Conservation (phyloP, 1,140 invertebrate genomes). For the Adoxophyes honmai region DNA sequence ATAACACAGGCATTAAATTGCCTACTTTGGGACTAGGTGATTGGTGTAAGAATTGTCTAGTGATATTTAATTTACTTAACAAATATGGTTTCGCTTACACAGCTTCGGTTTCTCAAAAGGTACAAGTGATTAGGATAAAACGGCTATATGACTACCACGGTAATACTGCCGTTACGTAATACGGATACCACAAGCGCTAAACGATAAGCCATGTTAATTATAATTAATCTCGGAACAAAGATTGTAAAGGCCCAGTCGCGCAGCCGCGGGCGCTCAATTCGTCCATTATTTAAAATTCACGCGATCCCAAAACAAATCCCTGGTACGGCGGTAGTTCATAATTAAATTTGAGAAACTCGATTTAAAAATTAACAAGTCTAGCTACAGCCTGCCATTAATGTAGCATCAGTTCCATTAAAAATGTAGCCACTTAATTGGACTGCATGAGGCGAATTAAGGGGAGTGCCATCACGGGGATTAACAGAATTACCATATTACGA, state of each 20-base stretch:
- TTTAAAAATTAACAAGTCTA: conserved; percentile 13
- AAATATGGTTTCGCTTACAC: too few relatives aligned
- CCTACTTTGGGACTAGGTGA: too few relatives aligned
- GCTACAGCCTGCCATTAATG: conserved; percentile 7
- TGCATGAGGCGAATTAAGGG: conserved; percentile 26
- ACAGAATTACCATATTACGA: conserved; percentile 46
- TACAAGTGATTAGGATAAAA: too few relatives aligned
- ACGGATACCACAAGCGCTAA: too few relatives aligned
- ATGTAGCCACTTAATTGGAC: conserved; percentile 33
- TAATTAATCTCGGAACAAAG: background rate
- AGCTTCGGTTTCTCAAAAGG: too few relatives aligned
- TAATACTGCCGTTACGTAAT: too few relatives aligned
- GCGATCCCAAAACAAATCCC: conserved; percentile 1
- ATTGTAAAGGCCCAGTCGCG: background rate
- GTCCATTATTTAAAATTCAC: conserved; percentile 13
- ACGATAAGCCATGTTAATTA: too few relatives aligned
- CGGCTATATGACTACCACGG: too few relatives aligned
- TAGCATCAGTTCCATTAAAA: conserved; percentile 31
- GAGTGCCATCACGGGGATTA: conserved; percentile 34
- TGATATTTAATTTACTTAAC: too few relatives aligned
- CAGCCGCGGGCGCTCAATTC: background rate
- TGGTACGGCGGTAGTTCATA: background rate
- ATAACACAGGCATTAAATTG: too few relatives aligned
- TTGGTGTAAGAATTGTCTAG: too few relatives aligned
- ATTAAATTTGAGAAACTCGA: conserved; percentile 7